Evolutionary conservation across 2,797 vertebrate genomes (phyloP).

Genomic region (Cynopterus sphinx): DNA sequence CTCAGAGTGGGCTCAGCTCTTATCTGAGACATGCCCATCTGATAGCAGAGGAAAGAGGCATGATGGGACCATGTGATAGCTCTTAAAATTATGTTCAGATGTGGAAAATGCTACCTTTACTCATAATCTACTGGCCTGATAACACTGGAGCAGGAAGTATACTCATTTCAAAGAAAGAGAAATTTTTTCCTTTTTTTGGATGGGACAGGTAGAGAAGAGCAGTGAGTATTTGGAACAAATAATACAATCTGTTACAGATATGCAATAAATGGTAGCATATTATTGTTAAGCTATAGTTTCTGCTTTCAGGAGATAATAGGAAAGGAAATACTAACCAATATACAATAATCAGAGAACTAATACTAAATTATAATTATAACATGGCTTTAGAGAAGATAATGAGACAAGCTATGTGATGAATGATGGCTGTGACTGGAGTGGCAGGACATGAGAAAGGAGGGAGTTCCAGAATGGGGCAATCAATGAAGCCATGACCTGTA

Average conservation of each 20-base stretch:
- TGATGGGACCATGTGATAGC: not conserved
- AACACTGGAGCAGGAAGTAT: not conserved
- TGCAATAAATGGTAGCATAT: not conserved
- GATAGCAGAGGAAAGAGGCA: not conserved
- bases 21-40: not conserved
- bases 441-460: not conserved
- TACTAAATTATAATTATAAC: not conserved
- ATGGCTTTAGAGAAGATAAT: not conserved
- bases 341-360: not conserved
- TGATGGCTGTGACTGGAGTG: not conserved
- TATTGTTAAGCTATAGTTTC: not conserved
- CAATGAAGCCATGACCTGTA: not conserved
- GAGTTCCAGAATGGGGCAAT: not conserved
- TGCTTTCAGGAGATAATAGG: not conserved
- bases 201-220: not conserved
- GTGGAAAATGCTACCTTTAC: not conserved
- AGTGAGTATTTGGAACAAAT: slow-evolving; percentile 38
- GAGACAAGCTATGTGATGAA: not conserved
- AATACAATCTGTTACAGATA: not conserved
- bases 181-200: not conserved
- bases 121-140: not conserved
- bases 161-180: not conserved
- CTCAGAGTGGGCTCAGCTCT: not conserved
- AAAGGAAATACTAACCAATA: not conserved
- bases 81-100: not conserved